These are phyloP conservation scores for Caenorhabditis sulstoni DNA, from an alignment of 2,888 invertebrate genomes.

Conservation along the genomic window DNA sequence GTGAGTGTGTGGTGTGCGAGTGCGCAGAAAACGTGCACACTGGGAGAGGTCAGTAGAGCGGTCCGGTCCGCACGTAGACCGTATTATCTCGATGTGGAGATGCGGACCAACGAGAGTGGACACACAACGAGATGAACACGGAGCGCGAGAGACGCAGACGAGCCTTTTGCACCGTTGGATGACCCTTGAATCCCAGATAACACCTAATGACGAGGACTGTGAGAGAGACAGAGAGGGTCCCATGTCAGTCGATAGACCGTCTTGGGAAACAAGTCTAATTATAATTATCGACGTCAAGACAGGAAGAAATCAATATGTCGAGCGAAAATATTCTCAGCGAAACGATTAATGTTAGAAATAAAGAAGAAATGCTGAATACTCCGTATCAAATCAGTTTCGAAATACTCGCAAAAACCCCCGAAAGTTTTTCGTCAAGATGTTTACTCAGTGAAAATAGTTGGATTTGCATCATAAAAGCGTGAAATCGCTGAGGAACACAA, in stretches of 20 bases:
- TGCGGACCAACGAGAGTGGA: conserved; percentile 38
- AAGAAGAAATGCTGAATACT: too few species aligned
- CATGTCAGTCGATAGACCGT: conserved; percentile 9
- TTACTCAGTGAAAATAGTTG: conserved; percentile 3
- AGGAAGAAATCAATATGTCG: too few species aligned
- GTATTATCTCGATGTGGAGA: conserved; percentile 33
- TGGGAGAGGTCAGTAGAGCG: conserved; percentile 32
- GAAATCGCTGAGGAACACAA: too few species aligned
- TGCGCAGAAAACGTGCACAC: conserved; percentile 42
- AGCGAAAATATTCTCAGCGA: too few species aligned
- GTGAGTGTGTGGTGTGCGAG: not conserved
- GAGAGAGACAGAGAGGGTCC: not conserved
- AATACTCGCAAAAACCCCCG: too few species aligned
- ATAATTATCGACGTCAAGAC: too few species aligned
- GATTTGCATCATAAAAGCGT: conserved; percentile 24
- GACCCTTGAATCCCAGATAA: conserved; percentile 45
- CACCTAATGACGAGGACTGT: conserved; percentile 39
- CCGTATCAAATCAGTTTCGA: too few species aligned
- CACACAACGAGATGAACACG: conserved; percentile 17
- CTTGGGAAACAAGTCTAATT: too few species aligned
- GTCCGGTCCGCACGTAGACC: conserved; percentile 9
- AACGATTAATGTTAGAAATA: too few species aligned
- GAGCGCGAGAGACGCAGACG: conserved; percentile 23
- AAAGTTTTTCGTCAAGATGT: not conserved
- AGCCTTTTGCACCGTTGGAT: conserved; percentile 30